phyloP scores from a whole-genome alignment of 1,140 invertebrate genomes.

The Zaprionus capensis region DNA sequence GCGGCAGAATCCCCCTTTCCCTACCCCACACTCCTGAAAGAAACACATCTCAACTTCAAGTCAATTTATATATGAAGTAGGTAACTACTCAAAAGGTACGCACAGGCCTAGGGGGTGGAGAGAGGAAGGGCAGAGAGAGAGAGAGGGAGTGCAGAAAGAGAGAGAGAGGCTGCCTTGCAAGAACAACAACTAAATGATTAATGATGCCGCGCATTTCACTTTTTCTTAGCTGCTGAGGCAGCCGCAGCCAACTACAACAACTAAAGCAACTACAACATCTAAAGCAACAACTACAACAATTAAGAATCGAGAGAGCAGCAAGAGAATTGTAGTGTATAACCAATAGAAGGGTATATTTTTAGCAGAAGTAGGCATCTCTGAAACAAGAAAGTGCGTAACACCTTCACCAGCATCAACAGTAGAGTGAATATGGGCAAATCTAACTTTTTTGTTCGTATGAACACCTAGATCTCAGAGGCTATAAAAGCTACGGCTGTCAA shows the following conservation, averaged over 20 bases:
- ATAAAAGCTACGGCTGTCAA: accelerated
- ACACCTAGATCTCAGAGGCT: not conserved
- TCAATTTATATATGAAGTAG: conserved; percentile 55
- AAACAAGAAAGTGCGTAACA: no score
- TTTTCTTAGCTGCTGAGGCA: conserved; percentile 44
- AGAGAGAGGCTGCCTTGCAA: conserved; percentile 38
- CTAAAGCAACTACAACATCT: no score
- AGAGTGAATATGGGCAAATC: not conserved
- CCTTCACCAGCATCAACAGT: not conserved
- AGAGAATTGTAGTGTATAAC: not conserved
- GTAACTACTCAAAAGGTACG: conserved; percentile 40
- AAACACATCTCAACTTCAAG: conserved; percentile 36
- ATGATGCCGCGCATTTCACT: conserved; percentile 71
- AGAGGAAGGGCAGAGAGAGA: not conserved
- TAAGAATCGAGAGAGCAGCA: conserved; percentile 35
- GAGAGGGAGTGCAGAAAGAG: not conserved
- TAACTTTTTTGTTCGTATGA: not conserved
- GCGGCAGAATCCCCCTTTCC: conserved; percentile 1
- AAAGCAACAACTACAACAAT: conserved; percentile 29
- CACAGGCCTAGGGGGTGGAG: not conserved
- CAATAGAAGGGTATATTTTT: not conserved
- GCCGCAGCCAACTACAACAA: conserved; percentile 26
- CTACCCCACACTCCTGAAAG: not conserved
- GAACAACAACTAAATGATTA: conserved; percentile 80
- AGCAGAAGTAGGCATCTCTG: no score